Base-by-base conservation (phyloP, 30 jellyfish, hydroid and myxozoan genomes). In the Hydractinia echinata region DNA sequence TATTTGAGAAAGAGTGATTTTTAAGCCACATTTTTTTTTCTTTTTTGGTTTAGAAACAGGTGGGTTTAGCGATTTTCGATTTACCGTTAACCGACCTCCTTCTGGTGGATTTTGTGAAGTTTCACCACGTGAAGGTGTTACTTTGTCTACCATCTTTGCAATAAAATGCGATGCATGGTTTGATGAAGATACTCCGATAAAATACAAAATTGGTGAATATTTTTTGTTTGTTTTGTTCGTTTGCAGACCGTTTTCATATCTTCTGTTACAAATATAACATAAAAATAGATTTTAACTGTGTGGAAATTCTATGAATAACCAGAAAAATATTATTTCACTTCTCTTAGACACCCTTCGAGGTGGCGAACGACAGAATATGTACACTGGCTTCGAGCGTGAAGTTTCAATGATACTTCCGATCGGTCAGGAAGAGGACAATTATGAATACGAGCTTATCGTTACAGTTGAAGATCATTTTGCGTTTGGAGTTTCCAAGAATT, bases 71-170 rank as follows among this genome's bases (percentile, higher is more conserved):
- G 96, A 82, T 39, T 86, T 81, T 81, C 71, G 85, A 30, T 86
- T 91, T 78, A 86, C 79, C 54, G 95, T 91, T 8, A 91, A 91
- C 76, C 76, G 16, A n/a, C 95, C 92, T 51, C 97, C 97, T 16
- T 79, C 73, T 44, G 84, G 92, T 10, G 97, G 97, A 14, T 20
- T 44, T 44, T 91, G 97, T 76, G 54, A 62, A 7, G 85, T 91
- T 61, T 72, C 55, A 11, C 97, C 97, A 19, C 68, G 68, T 20
- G 76, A 83, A 21, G 97, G 97, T 49, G 76, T 76, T 64, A 79
- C 97, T 2, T 81, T 91, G 52, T 76, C 81, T 7, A 82, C 96
- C 10, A 82, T 86, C 61, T 91, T 91, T 76, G 61, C 78, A 49
- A 83, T 91, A 49, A 67, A 21, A 51, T 91, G 97, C 66, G 83